Percentiles rank a stretch among this genome's conserved stretches.
Conservation (phyloP, 2,797 vertebrate species). For the Tangara arthus region DNA sequence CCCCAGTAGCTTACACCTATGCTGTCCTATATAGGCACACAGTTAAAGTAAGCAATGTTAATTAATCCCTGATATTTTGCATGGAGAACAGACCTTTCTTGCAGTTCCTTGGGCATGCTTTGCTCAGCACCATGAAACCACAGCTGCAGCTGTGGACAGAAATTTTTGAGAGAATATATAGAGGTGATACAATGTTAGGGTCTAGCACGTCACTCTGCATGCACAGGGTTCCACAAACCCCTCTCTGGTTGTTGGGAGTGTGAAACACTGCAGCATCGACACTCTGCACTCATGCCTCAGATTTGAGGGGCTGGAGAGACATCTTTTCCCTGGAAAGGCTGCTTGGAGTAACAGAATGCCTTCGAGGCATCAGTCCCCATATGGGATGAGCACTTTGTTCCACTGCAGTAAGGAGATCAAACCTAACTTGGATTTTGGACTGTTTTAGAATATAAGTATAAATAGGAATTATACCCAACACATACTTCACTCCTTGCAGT, state of each 20-base stretch:
- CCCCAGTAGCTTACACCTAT: neutral
- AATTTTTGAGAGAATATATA: neutral
- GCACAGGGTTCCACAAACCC: neutral
- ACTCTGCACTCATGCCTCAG: neutral
- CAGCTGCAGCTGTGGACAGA: neutral
- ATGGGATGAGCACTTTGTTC: neutral
- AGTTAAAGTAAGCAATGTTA: neutral
- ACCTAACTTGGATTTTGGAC: neutral
- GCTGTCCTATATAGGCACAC: neutral
- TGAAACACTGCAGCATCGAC: accelerated
- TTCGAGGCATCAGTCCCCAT: neutral
- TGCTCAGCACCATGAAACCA: neutral
- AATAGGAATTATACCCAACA: neutral
- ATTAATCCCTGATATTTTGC: neutral
- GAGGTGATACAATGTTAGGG: neutral
- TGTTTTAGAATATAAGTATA: neutral
- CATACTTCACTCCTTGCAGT: constrained; percentile 6
- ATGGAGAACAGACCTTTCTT: neutral
- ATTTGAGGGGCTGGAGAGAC: neutral
- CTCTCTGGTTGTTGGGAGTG: accelerated
- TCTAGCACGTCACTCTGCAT: neutral
- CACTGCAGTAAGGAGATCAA: neutral
- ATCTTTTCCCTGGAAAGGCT: neutral
- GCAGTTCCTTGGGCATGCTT: neutral
- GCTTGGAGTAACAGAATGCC: neutral